These are phyloP conservation scores for Crotalus helleri DNA, from an alignment of 2,113 vertebrate genomes.

Conservation along the genomic window DNA sequence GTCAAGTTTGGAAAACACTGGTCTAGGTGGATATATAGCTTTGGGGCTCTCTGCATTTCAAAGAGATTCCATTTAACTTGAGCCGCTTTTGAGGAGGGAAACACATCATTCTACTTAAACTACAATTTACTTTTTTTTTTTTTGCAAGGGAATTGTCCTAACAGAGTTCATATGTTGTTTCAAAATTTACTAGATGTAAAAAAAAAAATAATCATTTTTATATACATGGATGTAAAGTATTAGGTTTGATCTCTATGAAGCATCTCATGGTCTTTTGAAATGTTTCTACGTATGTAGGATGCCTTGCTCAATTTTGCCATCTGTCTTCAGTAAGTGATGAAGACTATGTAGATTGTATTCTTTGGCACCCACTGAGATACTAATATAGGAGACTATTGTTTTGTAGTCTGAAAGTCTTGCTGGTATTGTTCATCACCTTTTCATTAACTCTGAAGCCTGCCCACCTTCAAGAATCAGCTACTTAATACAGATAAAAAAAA, in stretches of 20 bases:
- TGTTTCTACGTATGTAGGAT: constrained; percentile 39
- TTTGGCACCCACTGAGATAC: constrained; percentile 44
- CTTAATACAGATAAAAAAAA: constrained; percentile 32
- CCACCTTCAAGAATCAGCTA: constrained; percentile 25
- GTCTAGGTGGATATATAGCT: too few species aligned
- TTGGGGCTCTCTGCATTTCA: too few species aligned
- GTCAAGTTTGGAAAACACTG: too few species aligned
- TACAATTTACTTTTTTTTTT: too few species aligned
- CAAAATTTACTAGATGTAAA: too few species aligned
- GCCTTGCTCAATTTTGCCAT: constrained; percentile 27
- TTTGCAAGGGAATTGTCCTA: too few species aligned
- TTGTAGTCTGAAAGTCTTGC: constrained; percentile 23
- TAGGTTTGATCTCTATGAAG: neutral
- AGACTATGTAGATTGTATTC: constrained; percentile 28
- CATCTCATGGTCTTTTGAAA: constrained; percentile 26
- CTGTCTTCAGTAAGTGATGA: neutral
- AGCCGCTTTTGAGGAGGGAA: too few species aligned
- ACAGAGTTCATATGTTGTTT: too few species aligned
- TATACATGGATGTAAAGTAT: neutral
- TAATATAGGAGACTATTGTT: constrained; percentile 10
- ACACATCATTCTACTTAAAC: too few species aligned
- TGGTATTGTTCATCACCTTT: constrained; percentile 32
- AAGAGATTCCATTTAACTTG: too few species aligned
- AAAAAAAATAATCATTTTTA: neutral
- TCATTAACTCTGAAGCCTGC: constrained; percentile 46